Percentiles rank a stretch among this genome's conserved stretches.
phyloP scores from a whole-genome alignment of 2,113 vertebrate genomes.

The Neotoma lepida region DNA sequence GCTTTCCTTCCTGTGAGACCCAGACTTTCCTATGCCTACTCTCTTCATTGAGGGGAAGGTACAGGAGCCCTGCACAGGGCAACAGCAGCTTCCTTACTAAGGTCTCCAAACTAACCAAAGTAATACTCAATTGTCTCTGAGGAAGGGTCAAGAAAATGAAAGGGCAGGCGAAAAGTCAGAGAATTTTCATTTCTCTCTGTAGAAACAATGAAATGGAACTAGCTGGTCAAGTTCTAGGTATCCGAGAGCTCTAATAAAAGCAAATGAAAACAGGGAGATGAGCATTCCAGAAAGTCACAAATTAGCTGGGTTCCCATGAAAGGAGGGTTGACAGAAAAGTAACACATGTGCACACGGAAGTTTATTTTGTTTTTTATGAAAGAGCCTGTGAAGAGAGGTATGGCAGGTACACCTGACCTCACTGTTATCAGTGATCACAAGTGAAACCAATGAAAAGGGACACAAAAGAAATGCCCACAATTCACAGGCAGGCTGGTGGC shows the following conservation, averaged over 20 bases:
- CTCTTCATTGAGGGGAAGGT: background rate
- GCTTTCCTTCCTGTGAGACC: background rate
- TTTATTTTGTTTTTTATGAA: background rate
- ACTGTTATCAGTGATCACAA: background rate
- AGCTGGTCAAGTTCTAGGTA: background rate
- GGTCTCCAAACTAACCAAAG: background rate
- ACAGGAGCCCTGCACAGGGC: background rate
- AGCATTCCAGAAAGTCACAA: background rate
- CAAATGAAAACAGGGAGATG: background rate
- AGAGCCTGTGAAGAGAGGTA: background rate
- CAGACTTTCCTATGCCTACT: fast-evolving
- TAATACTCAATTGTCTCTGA: background rate
- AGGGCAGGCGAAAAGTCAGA: background rate
- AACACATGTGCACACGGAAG: background rate
- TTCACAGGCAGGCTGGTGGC: background rate
- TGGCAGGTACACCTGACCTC: background rate
- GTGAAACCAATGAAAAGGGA: background rate
- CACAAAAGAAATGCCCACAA: background rate
- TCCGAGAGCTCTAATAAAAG: background rate
- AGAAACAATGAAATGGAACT: conserved; percentile 27
- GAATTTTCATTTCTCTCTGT: background rate
- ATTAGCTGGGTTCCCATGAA: background rate
- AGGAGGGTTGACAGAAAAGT: background rate
- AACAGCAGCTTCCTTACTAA: background rate
- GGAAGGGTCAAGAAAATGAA: conserved; percentile 2